Percentiles rank a stretch among this genome's conserved stretches.
These are phyloP conservation scores for Eristalis intricaria DNA, from an alignment of 2,888 invertebrate genomes.

Conservation along the genomic window DNA sequence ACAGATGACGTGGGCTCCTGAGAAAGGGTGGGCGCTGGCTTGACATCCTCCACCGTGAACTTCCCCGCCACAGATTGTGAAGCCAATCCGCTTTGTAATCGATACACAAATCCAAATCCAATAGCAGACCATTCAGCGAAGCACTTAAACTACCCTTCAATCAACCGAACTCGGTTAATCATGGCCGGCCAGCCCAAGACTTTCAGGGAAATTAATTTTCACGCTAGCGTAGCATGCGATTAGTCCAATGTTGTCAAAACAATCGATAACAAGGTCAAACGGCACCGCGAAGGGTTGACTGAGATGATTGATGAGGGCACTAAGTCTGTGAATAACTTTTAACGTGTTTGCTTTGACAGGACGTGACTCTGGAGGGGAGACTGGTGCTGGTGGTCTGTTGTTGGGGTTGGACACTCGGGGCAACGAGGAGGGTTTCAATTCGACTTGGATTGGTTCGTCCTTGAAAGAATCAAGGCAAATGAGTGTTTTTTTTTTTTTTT, in stretches of 20 bases:
- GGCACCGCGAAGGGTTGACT: neutral
- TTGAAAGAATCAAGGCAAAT: too few species aligned
- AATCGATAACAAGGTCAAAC: neutral
- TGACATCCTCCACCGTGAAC: too few species aligned
- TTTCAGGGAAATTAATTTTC: conserved; percentile 8
- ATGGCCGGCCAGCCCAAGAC: conserved; percentile 5
- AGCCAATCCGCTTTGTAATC: neutral
- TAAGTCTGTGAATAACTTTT: neutral
- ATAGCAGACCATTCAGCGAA: neutral
- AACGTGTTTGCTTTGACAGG: neutral
- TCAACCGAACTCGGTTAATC: neutral
- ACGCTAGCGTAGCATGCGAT: neutral
- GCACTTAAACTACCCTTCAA: conserved; percentile 2
- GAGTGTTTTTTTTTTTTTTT: too few species aligned
- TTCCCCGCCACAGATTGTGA: neutral
- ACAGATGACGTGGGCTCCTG: too few species aligned
- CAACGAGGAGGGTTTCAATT: too few species aligned
- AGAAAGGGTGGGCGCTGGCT: too few species aligned
- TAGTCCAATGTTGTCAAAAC: neutral
- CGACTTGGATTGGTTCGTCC: too few species aligned
- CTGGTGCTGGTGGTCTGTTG: neutral
- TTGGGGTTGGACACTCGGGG: too few species aligned
- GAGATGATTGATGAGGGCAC: neutral
- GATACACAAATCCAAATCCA: neutral
- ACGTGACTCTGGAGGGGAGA: neutral